Conservation (phyloP, 2,113 vertebrate species). For the Mobula hypostoma region DNA sequence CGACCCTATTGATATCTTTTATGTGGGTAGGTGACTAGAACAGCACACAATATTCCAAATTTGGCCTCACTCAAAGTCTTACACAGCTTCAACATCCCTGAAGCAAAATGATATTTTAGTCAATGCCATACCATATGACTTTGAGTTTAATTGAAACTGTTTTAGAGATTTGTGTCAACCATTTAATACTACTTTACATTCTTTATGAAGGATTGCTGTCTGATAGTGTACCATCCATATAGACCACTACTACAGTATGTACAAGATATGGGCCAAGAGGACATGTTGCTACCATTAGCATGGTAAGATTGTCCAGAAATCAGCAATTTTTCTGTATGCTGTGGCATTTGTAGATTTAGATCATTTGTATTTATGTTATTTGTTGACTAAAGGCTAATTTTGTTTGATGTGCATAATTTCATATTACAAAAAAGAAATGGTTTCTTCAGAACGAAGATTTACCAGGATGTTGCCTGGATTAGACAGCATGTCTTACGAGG, state of each 20-base stretch:
- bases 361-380: neutral
- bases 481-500: no score
- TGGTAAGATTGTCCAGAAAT: conserved; percentile 64
- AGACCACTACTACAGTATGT: conserved; percentile 95
- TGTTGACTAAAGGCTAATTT: neutral
- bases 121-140: neutral
- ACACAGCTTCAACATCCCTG: no score
- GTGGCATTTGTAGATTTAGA: no score
- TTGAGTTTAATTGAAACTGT: conserved; percentile 48
- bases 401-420: neutral
- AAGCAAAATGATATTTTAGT: neutral
- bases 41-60: no score
- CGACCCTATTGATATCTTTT: no score
- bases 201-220: conserved; percentile 86
- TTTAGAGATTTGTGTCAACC: conserved; percentile 42
- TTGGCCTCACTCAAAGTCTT: no score
- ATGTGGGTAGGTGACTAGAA: no score
- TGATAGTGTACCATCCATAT: conserved; percentile 98
- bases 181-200: conserved; percentile 48
- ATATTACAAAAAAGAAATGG: neutral
- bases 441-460: neutral
- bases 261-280: conserved; percentile 99
- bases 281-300: conserved; percentile 92
- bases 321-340: neutral
- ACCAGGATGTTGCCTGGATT: no score